Percentiles rank a stretch among this genome's conserved stretches.
phyloP scores from a whole-genome alignment of 2,888 invertebrate species.

The Sesia bembeciformis region DNA sequence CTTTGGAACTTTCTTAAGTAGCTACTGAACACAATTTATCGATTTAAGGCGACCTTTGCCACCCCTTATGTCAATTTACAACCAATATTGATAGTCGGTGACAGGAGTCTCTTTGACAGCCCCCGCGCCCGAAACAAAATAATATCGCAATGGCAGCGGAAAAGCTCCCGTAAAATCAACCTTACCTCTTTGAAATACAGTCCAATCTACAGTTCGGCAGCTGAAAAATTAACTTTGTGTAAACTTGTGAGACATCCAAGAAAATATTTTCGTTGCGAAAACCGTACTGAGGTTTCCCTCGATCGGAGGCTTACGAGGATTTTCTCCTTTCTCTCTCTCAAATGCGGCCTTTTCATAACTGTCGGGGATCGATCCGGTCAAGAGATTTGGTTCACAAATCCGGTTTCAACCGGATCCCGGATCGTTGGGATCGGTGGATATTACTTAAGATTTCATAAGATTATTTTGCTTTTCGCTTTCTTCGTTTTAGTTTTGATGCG shows the following conservation, averaged over 20 bases:
- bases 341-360: constrained; percentile 62
- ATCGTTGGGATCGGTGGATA: constrained; percentile 9
- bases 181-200: constrained; percentile 19
- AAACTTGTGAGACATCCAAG: constrained; percentile 50
- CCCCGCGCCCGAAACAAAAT: constrained; percentile 26
- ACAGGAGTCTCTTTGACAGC: constrained; percentile 47
- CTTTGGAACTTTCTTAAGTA: constrained; percentile 58
- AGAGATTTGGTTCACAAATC: constrained; percentile 50
- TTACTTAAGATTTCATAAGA: neutral
- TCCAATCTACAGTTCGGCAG: constrained; percentile 1
- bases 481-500: neutral
- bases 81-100: constrained; percentile 67
- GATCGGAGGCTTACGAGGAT: constrained; percentile 47
- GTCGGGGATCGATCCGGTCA: constrained; percentile 51
- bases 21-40: constrained; percentile 59
- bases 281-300: constrained; percentile 47
- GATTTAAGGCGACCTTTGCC: constrained; percentile 60
- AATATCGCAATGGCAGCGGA: neutral
- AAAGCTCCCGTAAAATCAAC: constrained; percentile 13
- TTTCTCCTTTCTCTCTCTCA: constrained; percentile 38
- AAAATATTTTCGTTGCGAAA: constrained; percentile 56
- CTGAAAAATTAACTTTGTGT: constrained; percentile 19
- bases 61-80: constrained; percentile 66
- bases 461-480: neutral
- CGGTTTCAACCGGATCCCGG: constrained; percentile 30